Evolutionary conservation across 1,140 invertebrate species (phyloP).

Genomic region (Lepidotrigona ventralis): DNA sequence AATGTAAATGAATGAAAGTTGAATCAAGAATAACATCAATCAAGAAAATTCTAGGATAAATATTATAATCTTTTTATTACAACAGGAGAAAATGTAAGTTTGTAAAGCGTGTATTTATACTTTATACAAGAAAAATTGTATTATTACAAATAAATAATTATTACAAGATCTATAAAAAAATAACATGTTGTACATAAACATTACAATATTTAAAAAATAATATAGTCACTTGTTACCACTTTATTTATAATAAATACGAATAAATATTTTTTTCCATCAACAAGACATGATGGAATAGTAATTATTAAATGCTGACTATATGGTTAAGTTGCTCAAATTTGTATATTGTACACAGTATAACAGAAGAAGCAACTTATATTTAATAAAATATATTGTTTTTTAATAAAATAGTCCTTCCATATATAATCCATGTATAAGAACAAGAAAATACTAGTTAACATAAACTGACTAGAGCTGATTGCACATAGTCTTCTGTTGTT

Average conservation of each 20-base stretch:
- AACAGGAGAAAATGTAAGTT: conserved; percentile 13
- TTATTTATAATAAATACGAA: background rate
- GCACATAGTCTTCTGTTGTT: background rate
- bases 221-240: background rate
- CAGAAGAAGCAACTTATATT: background rate
- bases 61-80: conserved; percentile 7
- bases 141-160: conserved; percentile 6
- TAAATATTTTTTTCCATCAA: conserved; percentile 22
- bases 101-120: conserved; percentile 34
- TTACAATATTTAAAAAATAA: conserved; percentile 7
- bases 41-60: background rate
- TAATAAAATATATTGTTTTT: background rate
- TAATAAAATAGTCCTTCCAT: background rate
- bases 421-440: background rate
- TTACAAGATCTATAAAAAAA: conserved; percentile 9
- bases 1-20: background rate
- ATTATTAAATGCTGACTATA: background rate
- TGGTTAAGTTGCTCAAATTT: background rate
- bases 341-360: background rate
- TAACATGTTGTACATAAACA: background rate
- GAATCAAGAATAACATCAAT: background rate
- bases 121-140: conserved; percentile 13
- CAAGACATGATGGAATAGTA: conserved; percentile 4
- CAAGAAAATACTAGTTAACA: conserved; percentile 7
- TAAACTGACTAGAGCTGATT: conserved; percentile 27